Evolutionary conservation across 2,113 vertebrate genomes (phyloP).

Genomic region (Zingel zingel): DNA sequence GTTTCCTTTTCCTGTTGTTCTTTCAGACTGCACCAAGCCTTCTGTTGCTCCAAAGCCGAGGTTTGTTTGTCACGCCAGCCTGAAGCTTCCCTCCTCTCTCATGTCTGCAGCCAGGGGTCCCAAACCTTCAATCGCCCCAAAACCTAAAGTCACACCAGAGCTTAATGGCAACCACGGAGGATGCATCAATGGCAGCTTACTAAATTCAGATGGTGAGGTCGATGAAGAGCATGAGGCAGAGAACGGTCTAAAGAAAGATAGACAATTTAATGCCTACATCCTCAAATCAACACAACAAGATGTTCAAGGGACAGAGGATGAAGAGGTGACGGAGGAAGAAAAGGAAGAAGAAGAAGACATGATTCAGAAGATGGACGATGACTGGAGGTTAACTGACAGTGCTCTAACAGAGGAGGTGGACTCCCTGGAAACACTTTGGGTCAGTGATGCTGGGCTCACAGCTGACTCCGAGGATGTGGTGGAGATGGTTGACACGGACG

Average conservation of each 20-base stretch:
- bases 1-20: conserved; percentile 83
- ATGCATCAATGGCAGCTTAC: conserved; percentile 81
- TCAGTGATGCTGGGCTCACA: conserved; percentile 65
- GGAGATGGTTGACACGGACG: conserved; percentile 65
- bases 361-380: conserved; percentile 64
- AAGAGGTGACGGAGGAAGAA: conserved; percentile 34
- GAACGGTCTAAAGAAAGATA: conserved; percentile 51
- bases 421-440: conserved; percentile 71
- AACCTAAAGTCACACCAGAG: conserved; percentile 87
- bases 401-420: conserved; percentile 69
- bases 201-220: conserved; percentile 69
- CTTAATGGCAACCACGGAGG: conserved; percentile 82
- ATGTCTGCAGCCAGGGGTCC: conserved; percentile 87
- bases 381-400: conserved; percentile 70
- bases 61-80: conserved; percentile 81
- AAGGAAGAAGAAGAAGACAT: conserved; percentile 45
- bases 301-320: conserved; percentile 54
- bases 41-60: conserved; percentile 92
- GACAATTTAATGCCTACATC: conserved; percentile 47
- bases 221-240: conserved; percentile 75
- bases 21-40: conserved; percentile 90
- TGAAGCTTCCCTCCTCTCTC: conserved; percentile 84
- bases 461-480: conserved; percentile 55
- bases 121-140: conserved; percentile 93
- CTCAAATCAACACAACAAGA: conserved; percentile 31